Evolutionary conservation across 1,140 invertebrate species (phyloP).

Genomic region (Rhyzopertha dominica): DNA sequence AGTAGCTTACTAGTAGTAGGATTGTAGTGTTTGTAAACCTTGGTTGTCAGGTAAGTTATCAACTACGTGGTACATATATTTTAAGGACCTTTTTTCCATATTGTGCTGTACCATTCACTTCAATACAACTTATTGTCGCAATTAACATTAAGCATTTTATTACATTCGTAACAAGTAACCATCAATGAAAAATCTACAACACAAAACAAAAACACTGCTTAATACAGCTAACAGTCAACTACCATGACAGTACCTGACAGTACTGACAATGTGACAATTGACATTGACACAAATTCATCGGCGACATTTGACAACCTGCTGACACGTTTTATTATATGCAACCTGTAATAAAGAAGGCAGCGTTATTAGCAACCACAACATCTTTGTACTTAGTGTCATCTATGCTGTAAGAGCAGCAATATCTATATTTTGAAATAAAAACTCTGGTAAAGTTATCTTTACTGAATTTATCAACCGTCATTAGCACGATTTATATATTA

Average conservation of each 20-base stretch:
- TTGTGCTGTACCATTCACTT: neutral
- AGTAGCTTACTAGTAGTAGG: conserved; percentile 16
- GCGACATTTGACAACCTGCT: too few relatives aligned
- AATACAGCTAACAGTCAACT: neutral
- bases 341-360: too few relatives aligned
- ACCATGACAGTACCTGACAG: neutral
- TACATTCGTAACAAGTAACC: conserved; percentile 4
- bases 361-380: too few relatives aligned
- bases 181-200: neutral
- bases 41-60: conserved; percentile 1
- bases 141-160: neutral
- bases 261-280: too few relatives aligned
- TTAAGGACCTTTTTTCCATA: conserved; percentile 9
- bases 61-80: conserved; percentile 9
- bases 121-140: neutral
- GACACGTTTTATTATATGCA: too few relatives aligned
- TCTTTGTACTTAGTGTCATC: too few relatives aligned
- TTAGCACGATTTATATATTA: conserved; percentile 12
- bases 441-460: too few relatives aligned
- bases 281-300: too few relatives aligned
- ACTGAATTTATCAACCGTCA: too few relatives aligned
- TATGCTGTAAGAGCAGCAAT: too few relatives aligned
- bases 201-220: neutral
- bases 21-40: conserved; percentile 9
- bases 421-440: too few relatives aligned